These are phyloP conservation scores for Tanytarsus gracilentus DNA, from an alignment of 2,888 invertebrate genomes.

Conservation along the genomic window DNA sequence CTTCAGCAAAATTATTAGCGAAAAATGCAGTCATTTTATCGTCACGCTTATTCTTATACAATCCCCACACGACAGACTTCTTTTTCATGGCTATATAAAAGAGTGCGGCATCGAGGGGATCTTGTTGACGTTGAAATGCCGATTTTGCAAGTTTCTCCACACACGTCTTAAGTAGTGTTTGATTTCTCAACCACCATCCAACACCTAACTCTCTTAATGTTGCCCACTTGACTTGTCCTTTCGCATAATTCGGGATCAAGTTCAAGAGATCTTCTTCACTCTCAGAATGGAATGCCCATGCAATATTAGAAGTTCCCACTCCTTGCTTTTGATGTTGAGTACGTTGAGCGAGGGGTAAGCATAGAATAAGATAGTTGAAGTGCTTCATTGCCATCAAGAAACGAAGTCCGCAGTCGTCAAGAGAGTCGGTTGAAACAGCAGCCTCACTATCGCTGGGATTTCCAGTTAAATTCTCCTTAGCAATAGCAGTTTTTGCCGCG, in stretches of 20 bases:
- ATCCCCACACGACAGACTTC: conserved; percentile 90
- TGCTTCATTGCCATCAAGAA: conserved; percentile 97
- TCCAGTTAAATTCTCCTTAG: conserved; percentile 54
- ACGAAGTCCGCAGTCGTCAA: conserved; percentile 95
- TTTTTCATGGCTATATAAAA: conserved; percentile 98
- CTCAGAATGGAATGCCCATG: conserved; percentile 99
- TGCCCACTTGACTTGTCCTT: conserved; percentile 79
- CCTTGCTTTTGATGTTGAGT: conserved; percentile 78
- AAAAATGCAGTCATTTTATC: conserved; percentile 94
- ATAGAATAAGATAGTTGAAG: conserved; percentile 87
- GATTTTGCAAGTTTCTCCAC: conserved; percentile 92
- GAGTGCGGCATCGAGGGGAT: conserved; percentile 94
- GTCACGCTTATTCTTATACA: conserved; percentile 81
- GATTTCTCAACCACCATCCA: conserved; percentile 94
- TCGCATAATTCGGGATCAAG: conserved; percentile 78
- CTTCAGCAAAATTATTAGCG: conserved; percentile 83
- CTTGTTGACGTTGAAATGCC: conserved; percentile 82
- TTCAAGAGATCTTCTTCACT: conserved; percentile 90
- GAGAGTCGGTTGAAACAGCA: conserved; percentile 59
- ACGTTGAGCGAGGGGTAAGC: conserved; percentile 83
- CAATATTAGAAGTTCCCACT: conserved; percentile 80
- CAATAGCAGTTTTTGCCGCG: conserved; percentile 56
- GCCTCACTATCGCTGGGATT: conserved; percentile 48
- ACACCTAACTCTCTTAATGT: conserved; percentile 81
- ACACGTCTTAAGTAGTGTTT: conserved; percentile 67